Evolutionary conservation across 2,797 vertebrate species (phyloP).

Genomic region (Myiotriccus ornatus): DNA sequence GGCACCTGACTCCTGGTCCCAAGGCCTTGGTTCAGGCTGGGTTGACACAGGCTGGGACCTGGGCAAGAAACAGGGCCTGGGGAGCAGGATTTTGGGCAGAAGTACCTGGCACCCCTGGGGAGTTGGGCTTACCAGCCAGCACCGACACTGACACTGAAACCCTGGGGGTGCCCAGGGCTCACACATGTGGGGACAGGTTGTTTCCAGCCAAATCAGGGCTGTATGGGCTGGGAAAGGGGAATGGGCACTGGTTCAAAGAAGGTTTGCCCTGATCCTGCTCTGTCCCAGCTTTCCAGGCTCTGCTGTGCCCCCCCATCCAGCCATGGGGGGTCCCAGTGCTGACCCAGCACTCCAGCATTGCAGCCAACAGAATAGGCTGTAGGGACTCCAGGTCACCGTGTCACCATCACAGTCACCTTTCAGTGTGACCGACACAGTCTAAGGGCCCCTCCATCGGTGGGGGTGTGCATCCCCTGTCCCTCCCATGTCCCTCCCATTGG

Average conservation of each 20-base stretch:
- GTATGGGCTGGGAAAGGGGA: background rate
- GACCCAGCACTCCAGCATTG: background rate
- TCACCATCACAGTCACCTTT: background rate
- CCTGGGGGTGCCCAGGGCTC: background rate
- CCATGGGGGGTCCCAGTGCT: background rate
- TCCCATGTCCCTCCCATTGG: background rate
- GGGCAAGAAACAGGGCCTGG: background rate
- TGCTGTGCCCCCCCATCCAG: rapidly evolving
- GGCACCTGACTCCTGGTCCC: background rate
- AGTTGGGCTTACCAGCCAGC: background rate
- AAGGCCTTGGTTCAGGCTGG: background rate
- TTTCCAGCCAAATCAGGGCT: background rate
- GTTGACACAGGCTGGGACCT: background rate
- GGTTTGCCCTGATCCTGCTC: background rate
- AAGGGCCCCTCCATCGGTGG: background rate
- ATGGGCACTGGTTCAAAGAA: background rate
- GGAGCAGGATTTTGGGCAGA: background rate
- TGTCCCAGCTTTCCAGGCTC: background rate
- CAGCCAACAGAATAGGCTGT: background rate
- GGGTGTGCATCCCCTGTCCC: background rate
- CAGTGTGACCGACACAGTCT: rapidly evolving
- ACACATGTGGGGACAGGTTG: rapidly evolving
- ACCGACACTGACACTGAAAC: background rate
- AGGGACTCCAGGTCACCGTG: background rate
- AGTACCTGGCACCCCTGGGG: rapidly evolving